phyloP scores from a whole-genome alignment of 2,113 vertebrate genomes.

The Carettochelys insculpta region DNA sequence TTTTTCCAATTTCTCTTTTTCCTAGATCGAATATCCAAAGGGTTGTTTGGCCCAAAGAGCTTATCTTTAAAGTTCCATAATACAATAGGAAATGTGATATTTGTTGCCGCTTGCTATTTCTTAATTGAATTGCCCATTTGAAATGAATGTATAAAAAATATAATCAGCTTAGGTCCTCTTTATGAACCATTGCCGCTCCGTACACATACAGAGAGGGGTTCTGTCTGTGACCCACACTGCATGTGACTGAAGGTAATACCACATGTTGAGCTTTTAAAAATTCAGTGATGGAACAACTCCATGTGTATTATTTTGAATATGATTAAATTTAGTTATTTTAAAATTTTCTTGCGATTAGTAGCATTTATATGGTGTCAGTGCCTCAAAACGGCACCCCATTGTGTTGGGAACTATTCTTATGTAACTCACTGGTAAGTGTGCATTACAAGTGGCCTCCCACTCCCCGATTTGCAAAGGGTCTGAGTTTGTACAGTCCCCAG shows the following conservation, averaged over 20 bases:
- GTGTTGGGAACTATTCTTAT: neutral
- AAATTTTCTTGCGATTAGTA: neutral
- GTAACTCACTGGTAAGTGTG: neutral
- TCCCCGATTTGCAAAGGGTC: neutral
- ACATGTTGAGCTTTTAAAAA: neutral
- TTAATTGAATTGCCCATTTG: neutral
- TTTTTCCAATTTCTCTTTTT: neutral
- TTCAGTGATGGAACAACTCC: neutral
- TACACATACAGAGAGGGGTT: neutral
- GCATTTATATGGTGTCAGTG: neutral
- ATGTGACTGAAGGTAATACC: neutral
- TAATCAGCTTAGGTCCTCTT: neutral
- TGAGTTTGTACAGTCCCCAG: neutral
- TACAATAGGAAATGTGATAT: neutral
- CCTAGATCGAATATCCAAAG: neutral
- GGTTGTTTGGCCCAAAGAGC: neutral
- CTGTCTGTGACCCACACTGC: neutral
- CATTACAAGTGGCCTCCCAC: too few relatives aligned
- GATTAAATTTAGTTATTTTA: fast-evolving
- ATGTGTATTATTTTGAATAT: neutral
- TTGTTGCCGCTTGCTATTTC: neutral
- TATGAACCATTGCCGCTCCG: neutral
- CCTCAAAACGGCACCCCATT: neutral
- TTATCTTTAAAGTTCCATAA: neutral
- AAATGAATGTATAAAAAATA: fast-evolving